These are phyloP conservation scores for Mesopsocus fuscifrons DNA, from an alignment of 2,888 invertebrate genomes.

Conservation along the genomic window DNA sequence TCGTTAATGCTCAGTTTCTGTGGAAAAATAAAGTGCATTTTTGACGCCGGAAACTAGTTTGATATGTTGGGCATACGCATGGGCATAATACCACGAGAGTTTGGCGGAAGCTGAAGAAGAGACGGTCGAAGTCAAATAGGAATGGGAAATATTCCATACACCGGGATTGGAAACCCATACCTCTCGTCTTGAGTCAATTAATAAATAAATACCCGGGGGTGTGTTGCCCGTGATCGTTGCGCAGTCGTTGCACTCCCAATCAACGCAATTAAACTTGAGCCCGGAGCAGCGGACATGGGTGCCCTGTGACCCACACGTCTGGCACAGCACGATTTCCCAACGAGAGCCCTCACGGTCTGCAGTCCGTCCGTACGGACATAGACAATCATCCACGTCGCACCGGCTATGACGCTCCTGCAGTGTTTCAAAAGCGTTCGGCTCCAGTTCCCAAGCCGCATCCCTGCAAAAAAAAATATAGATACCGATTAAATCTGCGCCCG, in stretches of 20 bases:
- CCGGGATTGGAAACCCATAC: no score
- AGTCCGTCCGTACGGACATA: constrained; percentile 35
- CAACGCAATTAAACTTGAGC: constrained; percentile 23
- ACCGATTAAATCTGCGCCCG: no score
- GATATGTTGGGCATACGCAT: no score
- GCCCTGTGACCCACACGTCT: constrained; percentile 33
- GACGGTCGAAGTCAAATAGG: no score
- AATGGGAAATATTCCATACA: no score
- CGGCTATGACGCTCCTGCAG: constrained; percentile 37
- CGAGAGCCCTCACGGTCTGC: constrained; percentile 26
- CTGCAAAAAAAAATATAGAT: constrained; percentile 25
- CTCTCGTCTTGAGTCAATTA: no score
- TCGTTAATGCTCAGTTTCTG: no score
- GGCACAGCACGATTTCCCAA: constrained; percentile 34
- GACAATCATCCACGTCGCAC: constrained; percentile 40
- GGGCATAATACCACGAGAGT: no score
- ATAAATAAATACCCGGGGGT: no score
- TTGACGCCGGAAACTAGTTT: no score
- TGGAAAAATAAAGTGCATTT: no score
- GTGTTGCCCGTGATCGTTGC: constrained; percentile 10
- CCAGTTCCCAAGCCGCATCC: constrained; percentile 69
- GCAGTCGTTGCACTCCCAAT: constrained; percentile 30
- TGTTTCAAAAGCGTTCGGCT: constrained; percentile 54
- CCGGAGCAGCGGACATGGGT: constrained; percentile 30
- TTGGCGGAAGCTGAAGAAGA: no score